These are phyloP conservation scores for Dasypus novemcinctus DNA, from an alignment of 2,113 vertebrate species.

Conservation along the genomic window DNA sequence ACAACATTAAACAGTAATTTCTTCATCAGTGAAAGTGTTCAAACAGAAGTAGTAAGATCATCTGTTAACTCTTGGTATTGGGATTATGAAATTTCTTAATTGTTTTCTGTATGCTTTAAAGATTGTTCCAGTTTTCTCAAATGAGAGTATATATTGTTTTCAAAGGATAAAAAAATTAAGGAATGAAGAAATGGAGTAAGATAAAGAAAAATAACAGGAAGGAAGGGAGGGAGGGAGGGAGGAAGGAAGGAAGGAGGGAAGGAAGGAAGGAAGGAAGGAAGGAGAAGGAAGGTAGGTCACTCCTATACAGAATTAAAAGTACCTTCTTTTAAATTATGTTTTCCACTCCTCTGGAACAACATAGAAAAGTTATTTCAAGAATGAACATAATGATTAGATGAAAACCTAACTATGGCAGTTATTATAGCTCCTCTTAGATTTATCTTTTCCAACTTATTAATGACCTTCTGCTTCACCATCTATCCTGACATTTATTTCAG, in stretches of 20 bases:
- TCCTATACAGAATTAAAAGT: background rate
- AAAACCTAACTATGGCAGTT: background rate
- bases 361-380: background rate
- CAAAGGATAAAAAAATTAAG: background rate
- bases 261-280: background rate
- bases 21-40: background rate
- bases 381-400: background rate
- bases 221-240: background rate
- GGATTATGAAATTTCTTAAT: background rate
- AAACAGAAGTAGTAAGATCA: background rate
- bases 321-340: background rate
- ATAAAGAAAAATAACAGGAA: background rate
- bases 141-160: background rate
- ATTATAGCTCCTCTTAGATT: background rate
- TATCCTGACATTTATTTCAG: background rate
- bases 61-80: background rate
- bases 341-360: background rate
- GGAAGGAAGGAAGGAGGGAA: background rate
- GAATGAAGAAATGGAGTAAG: background rate
- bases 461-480: background rate
- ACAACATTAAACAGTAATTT: background rate
- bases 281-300: background rate
- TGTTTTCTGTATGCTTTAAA: background rate
- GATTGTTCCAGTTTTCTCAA: background rate
- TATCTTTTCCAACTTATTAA: background rate